phyloP scores from a whole-genome alignment of 53 echinoderm and acorn worm species.

The Crossaster papposus region DNA sequence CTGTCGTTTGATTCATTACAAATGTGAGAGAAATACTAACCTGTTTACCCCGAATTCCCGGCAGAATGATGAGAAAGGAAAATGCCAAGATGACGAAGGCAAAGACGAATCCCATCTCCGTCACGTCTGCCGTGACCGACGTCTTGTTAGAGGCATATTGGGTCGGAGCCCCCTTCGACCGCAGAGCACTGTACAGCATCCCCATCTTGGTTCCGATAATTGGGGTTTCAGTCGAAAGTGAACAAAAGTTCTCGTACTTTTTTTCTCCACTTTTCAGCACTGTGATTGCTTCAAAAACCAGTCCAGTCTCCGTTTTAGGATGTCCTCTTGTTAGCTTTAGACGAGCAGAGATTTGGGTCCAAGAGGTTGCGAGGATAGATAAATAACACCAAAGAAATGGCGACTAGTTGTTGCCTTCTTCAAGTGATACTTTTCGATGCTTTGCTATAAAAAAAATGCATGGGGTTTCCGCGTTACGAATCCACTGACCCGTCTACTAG shows the following conservation, averaged over 20 bases:
- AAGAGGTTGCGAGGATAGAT: background rate
- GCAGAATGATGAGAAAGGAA: conserved; percentile 81
- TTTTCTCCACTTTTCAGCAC: background rate
- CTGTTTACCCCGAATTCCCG: conserved; percentile 86
- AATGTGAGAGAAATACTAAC: conserved; percentile 18
- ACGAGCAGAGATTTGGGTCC: background rate
- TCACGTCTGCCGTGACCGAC: conserved; percentile 80
- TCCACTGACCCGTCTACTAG: conserved; percentile 36
- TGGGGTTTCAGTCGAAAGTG: background rate
- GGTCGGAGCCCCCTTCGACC: conserved; percentile 71
- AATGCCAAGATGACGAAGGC: conserved; percentile 74
- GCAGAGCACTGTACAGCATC: conserved; percentile 67
- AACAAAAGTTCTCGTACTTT: background rate
- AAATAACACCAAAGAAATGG: background rate
- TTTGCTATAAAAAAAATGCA: background rate
- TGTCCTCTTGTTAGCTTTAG: background rate
- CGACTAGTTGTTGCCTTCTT: background rate
- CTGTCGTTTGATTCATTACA: background rate
- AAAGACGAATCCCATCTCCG: conserved; percentile 85
- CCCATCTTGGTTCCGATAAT: conserved; percentile 62
- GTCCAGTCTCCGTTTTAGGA: background rate
- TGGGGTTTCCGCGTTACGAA: conserved; percentile 12
- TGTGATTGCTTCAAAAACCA: background rate
- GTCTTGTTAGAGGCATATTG: conserved; percentile 78
- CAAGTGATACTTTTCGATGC: background rate